Base-by-base conservation (phyloP, 2,113 vertebrate genomes). In the Callopanchax toddi region DNA sequence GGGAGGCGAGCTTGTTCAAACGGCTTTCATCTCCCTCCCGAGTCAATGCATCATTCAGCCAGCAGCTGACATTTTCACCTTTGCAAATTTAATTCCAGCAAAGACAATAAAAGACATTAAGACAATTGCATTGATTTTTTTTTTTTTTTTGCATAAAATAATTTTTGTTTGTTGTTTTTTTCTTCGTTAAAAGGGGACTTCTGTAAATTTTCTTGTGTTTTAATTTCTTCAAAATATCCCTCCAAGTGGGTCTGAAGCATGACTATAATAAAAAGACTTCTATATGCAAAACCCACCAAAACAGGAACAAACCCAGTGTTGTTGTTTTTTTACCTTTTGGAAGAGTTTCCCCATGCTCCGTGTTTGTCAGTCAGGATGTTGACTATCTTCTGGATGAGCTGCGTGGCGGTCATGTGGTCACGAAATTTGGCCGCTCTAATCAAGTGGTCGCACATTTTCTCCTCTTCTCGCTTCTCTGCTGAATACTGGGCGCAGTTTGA, bases 391-490 rank as follows among this genome's bases (percentile, higher is more conserved):
- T 99, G 97, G 81, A 98, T 90, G 61, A 99, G 93, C 42, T 98
- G 96, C n/a, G 94, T 96, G 79, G 97, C 93, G 3, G 96, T 98
- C 89, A 98, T 93, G 60, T 98, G 94, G 90, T 99, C 97, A 49
- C 97, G 91, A 81, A 96, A 97, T 76, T 97, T 98, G 6, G 96
- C 96, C 4, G 97, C 96, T 11, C 93, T 92, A 89, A 99, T 97
- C 87, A 99, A 91, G 79, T 99, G 96, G 85, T 99, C 96, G 54
- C 97, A 98, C 96, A 98, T 95, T 87, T 97, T 99, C 85, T 99
- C 97, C 82, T 99, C 96, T 60, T 99, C 97, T 12, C 97, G 89
- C 80, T 96, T 98, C 72, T 98, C 97, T 32, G 97, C 94, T 5
- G 96, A 90, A 76, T 98, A 99, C 88, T 99, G 96, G 42, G 97